Percentiles rank a stretch among this genome's conserved stretches.
Conservation (phyloP, 2,797 vertebrate genomes). For the Pipistrellus pygmaeus region DNA sequence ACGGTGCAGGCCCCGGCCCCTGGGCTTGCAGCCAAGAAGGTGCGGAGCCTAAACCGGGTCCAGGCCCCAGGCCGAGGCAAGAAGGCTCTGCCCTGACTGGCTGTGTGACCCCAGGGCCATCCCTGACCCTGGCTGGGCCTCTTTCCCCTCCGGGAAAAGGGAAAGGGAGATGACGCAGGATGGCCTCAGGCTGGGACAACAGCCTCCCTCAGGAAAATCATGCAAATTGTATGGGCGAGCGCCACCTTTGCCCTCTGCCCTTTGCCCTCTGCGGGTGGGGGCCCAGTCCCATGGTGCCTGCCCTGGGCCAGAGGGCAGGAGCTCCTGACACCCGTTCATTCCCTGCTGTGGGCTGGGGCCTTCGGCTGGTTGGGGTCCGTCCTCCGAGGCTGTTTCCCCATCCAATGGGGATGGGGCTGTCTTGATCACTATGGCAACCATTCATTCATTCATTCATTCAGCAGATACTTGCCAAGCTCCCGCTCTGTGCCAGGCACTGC, state of each 20-base stretch:
- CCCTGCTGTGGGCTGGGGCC: neutral
- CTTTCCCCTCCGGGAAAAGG: neutral
- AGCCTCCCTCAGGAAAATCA: constrained; percentile 13
- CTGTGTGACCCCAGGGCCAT: neutral
- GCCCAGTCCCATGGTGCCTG: neutral
- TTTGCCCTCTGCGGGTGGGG: neutral
- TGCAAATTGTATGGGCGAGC: neutral
- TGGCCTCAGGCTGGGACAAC: neutral
- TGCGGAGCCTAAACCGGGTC: neutral
- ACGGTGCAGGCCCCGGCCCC: neutral
- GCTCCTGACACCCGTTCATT: neutral
- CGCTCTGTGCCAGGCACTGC: neutral
- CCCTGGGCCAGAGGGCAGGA: neutral
- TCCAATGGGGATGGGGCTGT: constrained; percentile 34
- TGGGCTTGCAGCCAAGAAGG: neutral
- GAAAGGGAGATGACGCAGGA: neutral
- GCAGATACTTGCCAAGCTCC: constrained; percentile 39
- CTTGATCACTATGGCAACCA: constrained; percentile 50
- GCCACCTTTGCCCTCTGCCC: neutral
- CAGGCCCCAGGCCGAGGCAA: neutral
- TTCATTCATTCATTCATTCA: constrained; percentile 27
- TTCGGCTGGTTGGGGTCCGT: neutral
- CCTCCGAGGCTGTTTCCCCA: constrained; percentile 37
- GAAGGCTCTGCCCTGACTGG: neutral
- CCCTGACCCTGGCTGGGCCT: neutral